These are phyloP conservation scores for Lepidurus apus DNA, from an alignment of 1,140 invertebrate species.

Conservation along the genomic window DNA sequence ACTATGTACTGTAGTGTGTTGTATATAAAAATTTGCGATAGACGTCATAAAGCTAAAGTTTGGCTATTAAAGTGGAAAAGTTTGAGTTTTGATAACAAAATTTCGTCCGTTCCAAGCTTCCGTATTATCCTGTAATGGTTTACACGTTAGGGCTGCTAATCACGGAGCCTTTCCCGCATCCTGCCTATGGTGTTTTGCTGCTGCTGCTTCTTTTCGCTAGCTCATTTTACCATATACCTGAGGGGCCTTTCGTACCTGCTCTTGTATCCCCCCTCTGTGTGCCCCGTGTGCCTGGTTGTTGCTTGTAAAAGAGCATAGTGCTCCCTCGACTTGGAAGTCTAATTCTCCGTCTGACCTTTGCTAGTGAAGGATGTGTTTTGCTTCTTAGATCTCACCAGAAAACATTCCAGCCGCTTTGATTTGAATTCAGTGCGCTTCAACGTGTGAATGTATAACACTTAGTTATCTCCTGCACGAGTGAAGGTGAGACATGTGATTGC, in stretches of 20 bases:
- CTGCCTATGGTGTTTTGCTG: slow-evolving; percentile 1
- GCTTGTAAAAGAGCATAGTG: slow-evolving; percentile 9
- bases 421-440: not conserved
- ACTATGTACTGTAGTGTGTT: too few species aligned
- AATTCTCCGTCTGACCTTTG: slow-evolving; percentile 21
- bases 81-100: not conserved
- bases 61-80: not conserved
- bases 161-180: not conserved
- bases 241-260: slow-evolving; percentile 17
- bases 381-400: slow-evolving; percentile 1
- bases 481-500: not conserved
- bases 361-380: not conserved
- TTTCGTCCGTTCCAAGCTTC: not conserved
- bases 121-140: not conserved
- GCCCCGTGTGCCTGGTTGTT: not conserved
- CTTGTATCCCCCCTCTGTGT: not conserved
- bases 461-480: not conserved
- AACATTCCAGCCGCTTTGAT: not conserved
- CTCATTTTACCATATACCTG: slow-evolving; percentile 22
- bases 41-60: not conserved
- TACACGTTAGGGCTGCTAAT: not conserved
- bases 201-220: not conserved
- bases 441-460: not conserved
- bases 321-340: slow-evolving; percentile 13
- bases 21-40: not conserved